These are phyloP conservation scores for Asarcornis scutulata DNA, from an alignment of 2,113 vertebrate species.

Conservation along the genomic window DNA sequence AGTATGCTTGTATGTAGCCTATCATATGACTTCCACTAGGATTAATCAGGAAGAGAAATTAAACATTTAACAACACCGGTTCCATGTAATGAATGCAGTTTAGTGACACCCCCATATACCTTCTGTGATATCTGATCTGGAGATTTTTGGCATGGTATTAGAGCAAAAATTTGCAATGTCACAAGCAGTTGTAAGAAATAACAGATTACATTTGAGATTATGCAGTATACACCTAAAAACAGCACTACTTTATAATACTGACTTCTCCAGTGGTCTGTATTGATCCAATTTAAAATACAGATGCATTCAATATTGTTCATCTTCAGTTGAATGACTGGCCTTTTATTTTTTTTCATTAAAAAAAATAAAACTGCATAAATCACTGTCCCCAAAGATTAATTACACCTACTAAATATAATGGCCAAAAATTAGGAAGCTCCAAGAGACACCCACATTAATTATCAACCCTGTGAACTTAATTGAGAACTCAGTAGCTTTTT, in stretches of 20 bases:
- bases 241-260: background rate
- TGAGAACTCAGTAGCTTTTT: background rate
- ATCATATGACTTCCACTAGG: rapidly evolving
- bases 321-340: background rate
- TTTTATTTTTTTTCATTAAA: background rate
- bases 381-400: background rate
- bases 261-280: background rate
- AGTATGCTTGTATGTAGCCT: background rate
- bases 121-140: background rate
- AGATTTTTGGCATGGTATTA: background rate
- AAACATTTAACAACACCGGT: background rate
- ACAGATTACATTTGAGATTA: background rate
- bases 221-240: rapidly evolving
- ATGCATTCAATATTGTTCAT: background rate
- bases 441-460: background rate
- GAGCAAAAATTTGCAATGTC: background rate
- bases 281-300: rapidly evolving
- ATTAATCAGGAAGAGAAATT: background rate
- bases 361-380: background rate
- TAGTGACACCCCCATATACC: background rate
- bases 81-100: background rate
- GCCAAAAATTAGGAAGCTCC: background rate
- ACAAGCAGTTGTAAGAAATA: background rate
- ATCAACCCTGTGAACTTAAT: rapidly evolving
- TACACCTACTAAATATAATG: background rate